phyloP scores from a whole-genome alignment of 2,888 invertebrate species.

The Scaptomyza caliginosa region DNA sequence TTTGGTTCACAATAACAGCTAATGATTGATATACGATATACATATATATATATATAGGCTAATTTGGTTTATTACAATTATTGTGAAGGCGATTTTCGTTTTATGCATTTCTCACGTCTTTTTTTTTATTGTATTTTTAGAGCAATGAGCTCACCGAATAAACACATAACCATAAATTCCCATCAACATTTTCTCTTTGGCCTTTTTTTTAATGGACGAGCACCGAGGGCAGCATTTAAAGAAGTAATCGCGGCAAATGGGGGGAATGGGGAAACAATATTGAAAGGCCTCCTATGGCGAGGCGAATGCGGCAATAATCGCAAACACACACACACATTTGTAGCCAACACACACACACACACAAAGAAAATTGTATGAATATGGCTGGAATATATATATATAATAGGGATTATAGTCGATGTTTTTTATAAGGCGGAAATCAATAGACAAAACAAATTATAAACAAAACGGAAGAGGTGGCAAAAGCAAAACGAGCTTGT shows the following conservation, averaged over 20 bases:
- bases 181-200: conserved; percentile 19
- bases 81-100: conserved; percentile 3
- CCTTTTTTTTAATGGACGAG: no score
- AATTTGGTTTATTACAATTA: conserved; percentile 18
- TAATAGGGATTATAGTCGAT: conserved; percentile 20
- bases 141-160: conserved; percentile 31
- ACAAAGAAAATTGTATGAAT: no score
- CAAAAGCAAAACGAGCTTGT: neutral
- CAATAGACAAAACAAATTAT: conserved; percentile 37
- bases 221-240: neutral
- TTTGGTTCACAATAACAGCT: no score
- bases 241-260: neutral
- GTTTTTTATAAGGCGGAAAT: conserved; percentile 47
- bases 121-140: neutral
- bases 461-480: conserved; percentile 1
- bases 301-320: conserved; percentile 12
- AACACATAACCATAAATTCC: conserved; percentile 22
- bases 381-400: no score
- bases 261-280: conserved; percentile 9
- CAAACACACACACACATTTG: neutral
- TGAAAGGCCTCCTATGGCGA: conserved; percentile 28
- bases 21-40: no score
- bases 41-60: no score
- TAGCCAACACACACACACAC: neutral
- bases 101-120: conserved; percentile 1